Evolutionary conservation across 2,797 vertebrate species (phyloP).

Genomic region (Threskiornis aethiopicus): DNA sequence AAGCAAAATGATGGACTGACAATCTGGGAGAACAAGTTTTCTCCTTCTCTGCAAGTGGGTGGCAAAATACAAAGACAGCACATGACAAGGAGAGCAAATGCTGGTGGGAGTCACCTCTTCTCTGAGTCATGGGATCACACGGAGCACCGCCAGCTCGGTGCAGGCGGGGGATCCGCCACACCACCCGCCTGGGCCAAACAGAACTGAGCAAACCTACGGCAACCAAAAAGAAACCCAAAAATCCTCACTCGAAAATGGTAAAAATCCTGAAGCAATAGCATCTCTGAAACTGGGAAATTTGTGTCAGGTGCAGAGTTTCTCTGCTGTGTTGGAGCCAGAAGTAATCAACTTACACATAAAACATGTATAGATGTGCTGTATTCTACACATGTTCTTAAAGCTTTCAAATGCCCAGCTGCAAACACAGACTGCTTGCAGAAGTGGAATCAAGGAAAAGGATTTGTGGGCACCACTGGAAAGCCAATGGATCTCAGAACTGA

Average conservation of each 20-base stretch:
- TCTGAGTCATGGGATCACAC: not conserved
- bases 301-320: not conserved
- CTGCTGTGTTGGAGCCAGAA: not conserved
- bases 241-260: not conserved
- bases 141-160: not conserved
- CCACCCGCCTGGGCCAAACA: not conserved
- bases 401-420: not conserved
- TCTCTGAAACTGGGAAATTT: not conserved
- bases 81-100: not conserved
- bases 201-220: not conserved
- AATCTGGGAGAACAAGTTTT: not conserved
- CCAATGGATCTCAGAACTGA: not conserved
- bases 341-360: accelerated
- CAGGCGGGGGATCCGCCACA: accelerated
- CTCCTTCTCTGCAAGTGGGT: not conserved
- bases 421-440: not conserved
- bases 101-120: not conserved
- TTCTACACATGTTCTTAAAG: not conserved
- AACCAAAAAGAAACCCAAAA: not conserved
- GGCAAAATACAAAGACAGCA: not conserved
- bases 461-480: not conserved
- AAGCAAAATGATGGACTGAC: not conserved
- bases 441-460: not conserved
- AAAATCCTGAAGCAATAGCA: not conserved
- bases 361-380: not conserved